A percentile compares a stretch with the other conserved stretches of the same genome.
phyloP scores from a whole-genome alignment of 2,797 vertebrate genomes.

The Podarcis siculus region DNA sequence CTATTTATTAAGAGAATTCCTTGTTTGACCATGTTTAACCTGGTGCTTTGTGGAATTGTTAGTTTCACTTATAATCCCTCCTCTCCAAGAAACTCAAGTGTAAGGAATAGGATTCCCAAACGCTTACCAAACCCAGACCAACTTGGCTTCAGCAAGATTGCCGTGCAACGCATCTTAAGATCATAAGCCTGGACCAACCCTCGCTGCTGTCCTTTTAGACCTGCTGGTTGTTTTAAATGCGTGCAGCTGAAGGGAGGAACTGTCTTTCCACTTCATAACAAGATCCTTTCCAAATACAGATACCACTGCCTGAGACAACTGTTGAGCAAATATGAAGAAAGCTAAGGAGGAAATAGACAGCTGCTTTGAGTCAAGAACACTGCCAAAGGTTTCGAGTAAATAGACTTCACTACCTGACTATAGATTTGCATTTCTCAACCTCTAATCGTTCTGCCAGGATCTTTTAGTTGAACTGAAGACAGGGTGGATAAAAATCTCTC shows the following conservation, averaged over 20 bases:
- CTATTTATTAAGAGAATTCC: too few species aligned
- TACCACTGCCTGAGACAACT: background rate
- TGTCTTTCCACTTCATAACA: background rate
- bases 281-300: slow-evolving; percentile 5
- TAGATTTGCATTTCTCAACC: background rate
- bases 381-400: background rate
- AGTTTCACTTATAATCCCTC: too few species aligned
- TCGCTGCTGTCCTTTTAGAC: background rate
- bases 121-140: too few species aligned
- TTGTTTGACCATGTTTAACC: too few species aligned
- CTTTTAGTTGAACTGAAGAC: background rate
- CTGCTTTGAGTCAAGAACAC: background rate
- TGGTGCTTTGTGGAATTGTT: too few species aligned
- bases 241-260: background rate
- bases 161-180: too few species aligned
- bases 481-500: background rate
- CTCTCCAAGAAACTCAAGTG: too few species aligned
- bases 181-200: too few species aligned
- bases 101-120: too few species aligned
- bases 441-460: background rate
- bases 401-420: background rate
- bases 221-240: background rate
- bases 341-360: background rate
- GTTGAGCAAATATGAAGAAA: slow-evolving; percentile 2
- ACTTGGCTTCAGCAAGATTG: too few species aligned